Evolutionary conservation across 2,888 invertebrate species (phyloP).

Genomic region (Synanthedon tipuliformis): DNA sequence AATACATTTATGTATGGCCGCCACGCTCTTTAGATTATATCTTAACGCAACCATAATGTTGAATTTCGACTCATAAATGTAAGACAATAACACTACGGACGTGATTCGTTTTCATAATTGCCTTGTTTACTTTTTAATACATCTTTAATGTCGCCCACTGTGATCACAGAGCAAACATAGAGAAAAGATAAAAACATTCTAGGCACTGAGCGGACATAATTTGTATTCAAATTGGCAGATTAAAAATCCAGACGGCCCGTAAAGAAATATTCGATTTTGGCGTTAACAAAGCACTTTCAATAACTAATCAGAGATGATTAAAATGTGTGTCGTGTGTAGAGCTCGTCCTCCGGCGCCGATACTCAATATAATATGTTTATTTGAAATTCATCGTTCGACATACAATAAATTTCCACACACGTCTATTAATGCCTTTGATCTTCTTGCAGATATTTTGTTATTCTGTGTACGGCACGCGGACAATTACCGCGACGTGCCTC

Average conservation of each 20-base stretch:
- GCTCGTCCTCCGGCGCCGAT: constrained; percentile 17
- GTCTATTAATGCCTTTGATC: constrained; percentile 66
- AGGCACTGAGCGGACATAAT: too few species aligned
- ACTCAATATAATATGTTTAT: constrained; percentile 33
- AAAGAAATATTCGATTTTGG: constrained; percentile 13
- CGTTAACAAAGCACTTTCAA: constrained; percentile 28
- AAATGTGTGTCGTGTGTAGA: constrained; percentile 36
- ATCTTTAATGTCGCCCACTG: neutral
- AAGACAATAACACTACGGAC: constrained; percentile 58
- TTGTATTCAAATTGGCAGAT: neutral
- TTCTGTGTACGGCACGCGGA: constrained; percentile 47
- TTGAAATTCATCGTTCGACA: constrained; percentile 43
- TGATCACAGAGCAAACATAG: neutral
- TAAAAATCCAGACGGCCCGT: constrained; percentile 2
- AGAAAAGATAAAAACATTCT: neutral
- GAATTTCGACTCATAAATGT: constrained; percentile 38
- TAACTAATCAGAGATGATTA: constrained; percentile 30
- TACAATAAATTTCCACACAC: constrained; percentile 63
- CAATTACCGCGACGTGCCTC: constrained; percentile 61
- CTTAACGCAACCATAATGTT: constrained; percentile 47
- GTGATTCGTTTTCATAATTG: constrained; percentile 47
- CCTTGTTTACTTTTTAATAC: constrained; percentile 29
- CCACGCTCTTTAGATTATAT: constrained; percentile 46
- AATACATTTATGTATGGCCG: constrained; percentile 46
- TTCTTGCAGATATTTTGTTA: constrained; percentile 54